Percentiles rank a stretch among this genome's conserved stretches.
These are phyloP conservation scores for Ceratotherium simum DNA, from an alignment of 2,113 vertebrate species.

Conservation along the genomic window DNA sequence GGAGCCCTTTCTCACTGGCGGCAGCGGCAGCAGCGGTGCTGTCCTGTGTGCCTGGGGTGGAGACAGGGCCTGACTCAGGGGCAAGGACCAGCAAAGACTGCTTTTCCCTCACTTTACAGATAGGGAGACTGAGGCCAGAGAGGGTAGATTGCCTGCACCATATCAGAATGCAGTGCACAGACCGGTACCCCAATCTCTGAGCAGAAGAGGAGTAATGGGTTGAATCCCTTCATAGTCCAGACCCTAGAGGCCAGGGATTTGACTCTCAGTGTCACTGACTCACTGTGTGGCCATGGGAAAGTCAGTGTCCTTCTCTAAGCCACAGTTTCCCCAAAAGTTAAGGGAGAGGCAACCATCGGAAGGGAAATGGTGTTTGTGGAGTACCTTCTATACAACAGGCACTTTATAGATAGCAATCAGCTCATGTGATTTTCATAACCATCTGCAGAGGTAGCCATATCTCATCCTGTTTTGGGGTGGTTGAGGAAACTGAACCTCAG, in stretches of 20 bases:
- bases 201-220: neutral
- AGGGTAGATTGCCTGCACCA: neutral
- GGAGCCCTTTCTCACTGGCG: slow-evolving; percentile 89
- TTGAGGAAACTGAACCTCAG: slow-evolving; percentile 16
- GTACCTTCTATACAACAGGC: neutral
- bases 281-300: neutral
- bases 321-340: neutral
- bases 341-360: neutral
- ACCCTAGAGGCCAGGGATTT: neutral
- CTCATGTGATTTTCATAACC: neutral
- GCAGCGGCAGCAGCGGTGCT: neutral
- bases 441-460: neutral
- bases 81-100: too few species aligned
- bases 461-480: neutral
- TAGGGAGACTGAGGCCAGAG: neutral
- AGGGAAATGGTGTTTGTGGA: neutral
- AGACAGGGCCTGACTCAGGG: neutral
- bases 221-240: neutral
- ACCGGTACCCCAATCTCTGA: neutral
- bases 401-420: neutral
- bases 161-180: neutral
- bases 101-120: neutral
- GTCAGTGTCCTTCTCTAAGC: neutral
- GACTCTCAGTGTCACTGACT: neutral
- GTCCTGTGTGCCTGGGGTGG: slow-evolving; percentile 84